phyloP scores from a whole-genome alignment of 2,888 invertebrate genomes.

The Buathra laborator region DNA sequence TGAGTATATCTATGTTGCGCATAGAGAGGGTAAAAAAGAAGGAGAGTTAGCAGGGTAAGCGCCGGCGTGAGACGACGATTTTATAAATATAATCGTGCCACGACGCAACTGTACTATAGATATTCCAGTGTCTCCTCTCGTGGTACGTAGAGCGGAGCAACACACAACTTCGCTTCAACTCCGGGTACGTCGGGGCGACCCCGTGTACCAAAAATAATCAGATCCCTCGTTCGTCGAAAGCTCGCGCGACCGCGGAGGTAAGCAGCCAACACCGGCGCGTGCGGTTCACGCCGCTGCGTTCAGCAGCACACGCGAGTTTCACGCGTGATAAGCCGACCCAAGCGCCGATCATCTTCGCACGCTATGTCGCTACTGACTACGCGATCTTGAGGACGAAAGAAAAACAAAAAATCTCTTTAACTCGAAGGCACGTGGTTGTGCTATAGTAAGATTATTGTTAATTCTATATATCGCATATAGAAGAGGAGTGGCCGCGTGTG shows the following conservation, averaged over 20 bases:
- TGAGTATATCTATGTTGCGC: neutral
- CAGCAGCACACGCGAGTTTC: constrained; percentile 59
- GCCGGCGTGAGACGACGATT: constrained; percentile 71
- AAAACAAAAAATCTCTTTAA: constrained; percentile 1
- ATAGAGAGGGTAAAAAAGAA: constrained; percentile 42
- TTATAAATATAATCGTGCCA: constrained; percentile 78
- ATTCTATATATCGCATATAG: constrained; percentile 28
- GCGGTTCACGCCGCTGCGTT: constrained; percentile 57
- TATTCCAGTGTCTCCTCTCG: constrained; percentile 60
- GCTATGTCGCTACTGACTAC: constrained; percentile 54
- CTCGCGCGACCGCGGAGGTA: constrained; percentile 52
- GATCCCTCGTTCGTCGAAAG: constrained; percentile 67
- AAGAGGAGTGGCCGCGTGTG: constrained; percentile 42
- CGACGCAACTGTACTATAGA: constrained; percentile 41
- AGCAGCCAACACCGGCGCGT: constrained; percentile 51
- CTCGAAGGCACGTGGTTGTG: neutral
- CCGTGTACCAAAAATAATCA: constrained; percentile 81
- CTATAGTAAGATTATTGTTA: constrained; percentile 6
- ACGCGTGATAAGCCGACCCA: constrained; percentile 70
- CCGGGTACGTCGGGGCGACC: constrained; percentile 66
- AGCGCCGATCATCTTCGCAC: constrained; percentile 64
- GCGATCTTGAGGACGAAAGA: constrained; percentile 32
- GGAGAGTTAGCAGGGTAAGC: constrained; percentile 20
- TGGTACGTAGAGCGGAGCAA: constrained; percentile 34
- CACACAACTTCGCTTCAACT: constrained; percentile 8